Percentiles rank a stretch among this genome's conserved stretches.
These are phyloP conservation scores for Microctenopoma stevenorrisi DNA, from an alignment of 2,797 vertebrate species.

Conservation along the genomic window DNA sequence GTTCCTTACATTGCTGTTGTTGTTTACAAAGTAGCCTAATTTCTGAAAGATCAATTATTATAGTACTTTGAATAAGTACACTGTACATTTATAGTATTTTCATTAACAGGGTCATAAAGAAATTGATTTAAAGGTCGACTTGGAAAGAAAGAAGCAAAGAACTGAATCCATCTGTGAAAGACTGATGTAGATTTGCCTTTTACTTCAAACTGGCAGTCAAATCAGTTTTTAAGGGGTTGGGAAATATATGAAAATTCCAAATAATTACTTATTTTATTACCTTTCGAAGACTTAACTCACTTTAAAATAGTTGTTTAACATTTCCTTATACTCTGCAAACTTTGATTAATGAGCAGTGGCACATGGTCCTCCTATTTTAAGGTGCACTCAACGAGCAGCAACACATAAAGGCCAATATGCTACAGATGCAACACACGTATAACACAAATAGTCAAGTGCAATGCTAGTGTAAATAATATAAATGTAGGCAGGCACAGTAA, in stretches of 20 bases:
- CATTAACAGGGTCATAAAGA: not conserved
- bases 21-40: constrained; percentile 20
- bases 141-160: not conserved
- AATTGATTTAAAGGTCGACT: not conserved
- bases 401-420: no score
- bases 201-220: not conserved
- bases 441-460: no score
- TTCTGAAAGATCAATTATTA: constrained; percentile 14
- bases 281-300: not conserved
- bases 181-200: not conserved
- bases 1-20: not conserved
- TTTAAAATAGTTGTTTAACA: not conserved
- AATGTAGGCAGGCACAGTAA: no score
- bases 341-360: not conserved
- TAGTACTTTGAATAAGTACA: constrained; percentile 4
- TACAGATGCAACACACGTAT: no score
- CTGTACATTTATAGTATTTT: constrained; percentile 2
- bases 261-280: not conserved
- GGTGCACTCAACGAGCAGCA: no score
- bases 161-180: not conserved
- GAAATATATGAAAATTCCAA: no score
- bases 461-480: no score
- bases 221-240: no score
- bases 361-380: no score
- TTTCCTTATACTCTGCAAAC: no score